A percentile compares a stretch with the other conserved stretches of the same genome.
These are phyloP conservation scores for Panthera uncia DNA, from an alignment of 2,113 vertebrate species.

Conservation along the genomic window DNA sequence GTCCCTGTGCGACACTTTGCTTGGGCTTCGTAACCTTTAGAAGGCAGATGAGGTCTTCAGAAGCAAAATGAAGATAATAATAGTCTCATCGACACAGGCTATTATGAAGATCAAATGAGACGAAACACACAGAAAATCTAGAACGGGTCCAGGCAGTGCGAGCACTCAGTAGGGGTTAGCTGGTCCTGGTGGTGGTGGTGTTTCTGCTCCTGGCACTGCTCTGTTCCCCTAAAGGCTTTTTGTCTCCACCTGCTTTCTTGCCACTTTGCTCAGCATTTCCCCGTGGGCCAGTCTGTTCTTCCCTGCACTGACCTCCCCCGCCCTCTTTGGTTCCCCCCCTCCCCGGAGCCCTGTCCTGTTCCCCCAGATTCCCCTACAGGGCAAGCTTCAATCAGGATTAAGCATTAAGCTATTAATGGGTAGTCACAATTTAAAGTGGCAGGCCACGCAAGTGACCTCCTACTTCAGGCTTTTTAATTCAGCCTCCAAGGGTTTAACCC, in stretches of 20 bases:
- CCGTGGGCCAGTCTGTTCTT: too few relatives aligned
- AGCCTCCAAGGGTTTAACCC: not conserved
- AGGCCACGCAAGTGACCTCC: not conserved
- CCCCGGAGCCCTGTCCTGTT: too few relatives aligned
- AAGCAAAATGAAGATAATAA: not conserved
- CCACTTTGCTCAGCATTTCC: not conserved
- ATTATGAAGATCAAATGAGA: rapidly evolving
- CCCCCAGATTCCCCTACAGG: too few relatives aligned
- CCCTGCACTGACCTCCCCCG: rapidly evolving
- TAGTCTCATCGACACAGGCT: rapidly evolving
- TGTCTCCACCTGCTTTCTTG: not conserved
- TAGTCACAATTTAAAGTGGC: not conserved
- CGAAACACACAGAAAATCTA: rapidly evolving
- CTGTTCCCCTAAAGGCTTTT: not conserved
- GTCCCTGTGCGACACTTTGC: too few relatives aligned
- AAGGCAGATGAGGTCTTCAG: too few relatives aligned
- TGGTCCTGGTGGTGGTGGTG: rapidly evolving
- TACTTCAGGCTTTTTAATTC: not conserved
- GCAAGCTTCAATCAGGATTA: not conserved
- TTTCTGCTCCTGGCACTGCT: rapidly evolving
- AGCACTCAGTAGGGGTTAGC: rapidly evolving
- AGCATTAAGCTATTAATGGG: not conserved
- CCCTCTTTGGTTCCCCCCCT: too few relatives aligned
- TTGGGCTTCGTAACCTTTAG: too few relatives aligned
- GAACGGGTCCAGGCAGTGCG: rapidly evolving